Conservation (phyloP, 2,888 invertebrate genomes). For the Chalcis sispes region DNA sequence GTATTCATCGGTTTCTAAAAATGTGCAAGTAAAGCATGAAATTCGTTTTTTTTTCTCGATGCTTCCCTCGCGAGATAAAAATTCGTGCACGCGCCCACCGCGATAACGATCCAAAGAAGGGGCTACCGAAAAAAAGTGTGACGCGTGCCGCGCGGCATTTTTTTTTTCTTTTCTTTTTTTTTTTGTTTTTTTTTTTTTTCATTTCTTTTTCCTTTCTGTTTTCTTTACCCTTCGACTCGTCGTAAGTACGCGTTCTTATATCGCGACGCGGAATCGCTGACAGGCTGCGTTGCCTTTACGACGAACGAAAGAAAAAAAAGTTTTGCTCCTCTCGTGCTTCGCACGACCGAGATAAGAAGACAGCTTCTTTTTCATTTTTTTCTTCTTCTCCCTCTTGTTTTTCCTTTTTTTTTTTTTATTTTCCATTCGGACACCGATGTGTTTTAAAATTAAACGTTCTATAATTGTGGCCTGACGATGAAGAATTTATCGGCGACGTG, state of each 20-base stretch:
- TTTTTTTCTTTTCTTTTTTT: constrained; percentile 46
- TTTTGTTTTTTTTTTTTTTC: too few species aligned
- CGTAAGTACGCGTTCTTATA: neutral
- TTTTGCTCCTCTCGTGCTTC: constrained; percentile 22
- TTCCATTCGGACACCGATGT: constrained; percentile 24
- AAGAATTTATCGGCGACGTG: neutral
- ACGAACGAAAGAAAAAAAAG: neutral
- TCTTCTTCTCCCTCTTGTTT: neutral
- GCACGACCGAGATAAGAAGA: constrained; percentile 36
- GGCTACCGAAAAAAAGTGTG: constrained; percentile 4
- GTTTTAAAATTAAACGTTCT: constrained; percentile 55
- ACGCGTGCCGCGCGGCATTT: constrained; percentile 39
- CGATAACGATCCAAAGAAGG: constrained; percentile 33
- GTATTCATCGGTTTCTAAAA: constrained; percentile 11
- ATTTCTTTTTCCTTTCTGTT: too few species aligned
- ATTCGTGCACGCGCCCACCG: neutral
- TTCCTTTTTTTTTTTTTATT: constrained; percentile 8
- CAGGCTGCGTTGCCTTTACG: neutral
- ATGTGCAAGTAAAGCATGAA: neutral
- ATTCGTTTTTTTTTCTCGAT: neutral
- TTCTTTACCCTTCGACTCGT: too few species aligned
- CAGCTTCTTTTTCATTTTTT: constrained; percentile 6
- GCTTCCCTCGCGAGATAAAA: neutral
- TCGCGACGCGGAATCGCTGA: constrained; percentile 46
- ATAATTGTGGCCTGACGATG: constrained; percentile 39